Evolutionary conservation across 1,140 invertebrate species (phyloP), one percentile per base, ranked within the genome.

Genomic region (Macrosteles quadrilineatus): DNA sequence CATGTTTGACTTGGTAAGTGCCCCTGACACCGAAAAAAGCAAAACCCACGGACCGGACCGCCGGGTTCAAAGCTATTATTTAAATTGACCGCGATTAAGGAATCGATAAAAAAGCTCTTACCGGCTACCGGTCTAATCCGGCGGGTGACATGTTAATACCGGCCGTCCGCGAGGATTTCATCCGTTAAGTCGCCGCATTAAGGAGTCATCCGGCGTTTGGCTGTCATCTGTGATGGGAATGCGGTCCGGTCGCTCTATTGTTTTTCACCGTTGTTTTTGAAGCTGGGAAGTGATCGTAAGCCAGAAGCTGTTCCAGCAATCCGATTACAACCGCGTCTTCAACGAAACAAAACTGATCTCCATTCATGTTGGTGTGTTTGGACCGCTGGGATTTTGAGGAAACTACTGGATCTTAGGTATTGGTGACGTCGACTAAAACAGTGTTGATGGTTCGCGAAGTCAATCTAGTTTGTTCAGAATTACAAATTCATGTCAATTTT

Each of bases 31-130:
- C 55, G 23, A 27, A 30, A 59, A 25, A 59, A 59, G 55, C 21
- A 59, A 36, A 36, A 36, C 32, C 32, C 32, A n/a, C 32, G 32
- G 32, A 36, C 32, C 21, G 23, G 55, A 23, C 55, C 55, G 55
- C 55, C 9, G 21, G 2, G 23, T 59, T 59, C 55, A 59, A 59
- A 59, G 55, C 55, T 59, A 59, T 59, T 59, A 59, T 59, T 59
- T 59, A 59, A 59, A 59, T 59, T 59, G 55, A 59, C 55, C 55
- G 55, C 55, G 55, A 59, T 59, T 59, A 59, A 59, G 55, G 55
- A 59, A 59, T 59, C 55, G 55, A 59, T 59, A 59, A 59, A 59
- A 59, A 59, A 59, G 55, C 55, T 59, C 55, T 59, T 59, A 59
- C 55, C 55, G 55, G 55, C 55, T 59, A 59, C 55, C 55, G 55